Evolutionary conservation across 1,140 invertebrate species (phyloP).

Genomic region (Drosophila seguyi): DNA sequence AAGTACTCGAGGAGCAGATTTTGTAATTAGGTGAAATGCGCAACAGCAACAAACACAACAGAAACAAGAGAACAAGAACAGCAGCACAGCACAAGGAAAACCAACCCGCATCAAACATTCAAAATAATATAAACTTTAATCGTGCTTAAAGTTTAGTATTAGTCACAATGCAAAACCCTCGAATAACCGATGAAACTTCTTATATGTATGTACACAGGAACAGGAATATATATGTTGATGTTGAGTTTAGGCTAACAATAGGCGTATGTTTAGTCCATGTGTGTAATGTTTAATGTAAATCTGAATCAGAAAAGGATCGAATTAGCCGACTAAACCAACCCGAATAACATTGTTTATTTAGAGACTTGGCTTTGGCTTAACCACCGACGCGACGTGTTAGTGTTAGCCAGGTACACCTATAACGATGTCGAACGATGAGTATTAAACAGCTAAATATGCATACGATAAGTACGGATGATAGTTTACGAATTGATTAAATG

Average conservation of each 20-base stretch:
- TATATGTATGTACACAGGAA: conserved; percentile 51
- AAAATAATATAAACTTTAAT: conserved; percentile 76
- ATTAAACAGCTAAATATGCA: conserved; percentile 67
- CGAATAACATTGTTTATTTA: conserved; percentile 6
- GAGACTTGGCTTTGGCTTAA: conserved; percentile 34
- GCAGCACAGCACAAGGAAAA: conserved; percentile 45
- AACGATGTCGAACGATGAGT: conserved; percentile 60
- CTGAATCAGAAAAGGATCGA: conserved; percentile 22
- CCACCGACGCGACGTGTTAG: conserved; percentile 34
- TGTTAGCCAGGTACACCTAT: conserved; percentile 55
- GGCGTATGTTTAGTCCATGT: conserved; percentile 72
- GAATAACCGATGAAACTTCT: conserved; percentile 42
- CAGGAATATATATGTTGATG: conserved; percentile 66
- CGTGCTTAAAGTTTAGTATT: conserved; percentile 76
- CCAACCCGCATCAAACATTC: conserved; percentile 40
- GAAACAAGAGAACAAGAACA: conserved; percentile 34
- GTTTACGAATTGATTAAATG: conserved; percentile 64
- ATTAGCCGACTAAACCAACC: conserved; percentile 15
- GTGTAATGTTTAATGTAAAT: conserved; percentile 65
- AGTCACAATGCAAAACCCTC: conserved; percentile 55
- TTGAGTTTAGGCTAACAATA: conserved; percentile 72
- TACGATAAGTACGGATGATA: conserved; percentile 62
- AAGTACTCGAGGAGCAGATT: conserved; percentile 63
- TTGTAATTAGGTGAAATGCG: conserved; percentile 81
- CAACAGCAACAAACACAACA: conserved; percentile 59